These are phyloP conservation scores for Ridgeia piscesae DNA, from an alignment of 1,140 invertebrate species.

Conservation along the genomic window DNA sequence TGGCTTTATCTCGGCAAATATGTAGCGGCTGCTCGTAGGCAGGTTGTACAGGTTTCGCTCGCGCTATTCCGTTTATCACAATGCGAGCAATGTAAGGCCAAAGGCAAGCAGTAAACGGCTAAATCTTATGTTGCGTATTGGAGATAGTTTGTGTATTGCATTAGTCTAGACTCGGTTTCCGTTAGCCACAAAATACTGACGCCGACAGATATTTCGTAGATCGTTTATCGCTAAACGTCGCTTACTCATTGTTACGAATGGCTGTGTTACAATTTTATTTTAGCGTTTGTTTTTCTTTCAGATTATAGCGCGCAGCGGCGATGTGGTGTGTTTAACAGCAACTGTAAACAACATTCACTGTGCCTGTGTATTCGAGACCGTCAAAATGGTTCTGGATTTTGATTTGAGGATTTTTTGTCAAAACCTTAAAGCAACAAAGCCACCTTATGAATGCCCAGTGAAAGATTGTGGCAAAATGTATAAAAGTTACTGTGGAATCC, in stretches of 20 bases:
- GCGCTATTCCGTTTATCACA: neutral
- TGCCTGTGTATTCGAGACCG: neutral
- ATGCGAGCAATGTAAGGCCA: neutral
- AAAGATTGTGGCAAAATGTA: slow-evolving; percentile 81
- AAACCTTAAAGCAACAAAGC: slow-evolving; percentile 76
- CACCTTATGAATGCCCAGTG: slow-evolving; percentile 82
- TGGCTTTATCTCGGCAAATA: slow-evolving; percentile 5
- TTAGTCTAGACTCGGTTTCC: neutral
- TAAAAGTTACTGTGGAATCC: slow-evolving; percentile 80
- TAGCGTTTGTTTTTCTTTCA: neutral
- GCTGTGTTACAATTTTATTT: neutral
- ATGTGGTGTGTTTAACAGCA: neutral
- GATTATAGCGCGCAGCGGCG: neutral
- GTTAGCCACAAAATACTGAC: neutral
- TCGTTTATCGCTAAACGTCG: neutral
- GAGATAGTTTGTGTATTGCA: neutral
- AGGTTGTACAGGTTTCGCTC: neutral
- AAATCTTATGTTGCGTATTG: neutral
- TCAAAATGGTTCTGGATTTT: slow-evolving; percentile 73
- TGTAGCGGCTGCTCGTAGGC: slow-evolving; percentile 2
- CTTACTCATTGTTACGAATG: neutral
- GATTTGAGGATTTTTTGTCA: slow-evolving; percentile 82
- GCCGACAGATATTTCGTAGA: neutral
- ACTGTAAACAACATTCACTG: neutral
- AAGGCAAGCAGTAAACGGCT: neutral